A percentile compares a stretch with the other conserved stretches of the same genome.
Evolutionary conservation across 2,797 vertebrate genomes (phyloP).

Genomic region (Dipus sagitta): DNA sequence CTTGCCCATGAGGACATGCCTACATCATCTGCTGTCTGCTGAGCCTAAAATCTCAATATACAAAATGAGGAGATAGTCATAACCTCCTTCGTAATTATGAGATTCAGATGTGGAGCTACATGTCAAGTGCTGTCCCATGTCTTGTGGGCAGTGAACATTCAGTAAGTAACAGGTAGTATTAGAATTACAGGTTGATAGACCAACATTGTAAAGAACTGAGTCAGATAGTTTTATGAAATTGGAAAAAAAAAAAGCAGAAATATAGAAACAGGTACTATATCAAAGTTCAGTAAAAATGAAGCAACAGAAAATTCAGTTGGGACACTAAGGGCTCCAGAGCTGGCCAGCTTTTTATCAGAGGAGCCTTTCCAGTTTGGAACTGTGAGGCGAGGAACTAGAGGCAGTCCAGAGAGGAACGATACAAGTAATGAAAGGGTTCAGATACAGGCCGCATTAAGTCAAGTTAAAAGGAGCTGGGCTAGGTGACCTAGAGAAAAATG

Average conservation of each 20-base stretch:
- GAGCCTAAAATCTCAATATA: background rate
- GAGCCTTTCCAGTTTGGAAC: conserved; percentile 50
- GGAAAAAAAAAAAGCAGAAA: conserved; percentile 4
- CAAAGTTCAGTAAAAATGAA: background rate
- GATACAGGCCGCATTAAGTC: conserved; percentile 55
- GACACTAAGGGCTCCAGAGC: background rate
- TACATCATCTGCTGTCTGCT: conserved; percentile 18
- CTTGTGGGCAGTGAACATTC: background rate
- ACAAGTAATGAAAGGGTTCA: conserved; percentile 73
- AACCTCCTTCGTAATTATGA: background rate
- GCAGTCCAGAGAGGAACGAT: conserved; percentile 60
- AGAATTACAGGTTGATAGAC: background rate
- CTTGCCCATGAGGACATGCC: conserved; percentile 42
- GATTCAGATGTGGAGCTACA: background rate
- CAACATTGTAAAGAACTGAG: conserved; percentile 28
- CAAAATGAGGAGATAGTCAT: conserved; percentile 29
- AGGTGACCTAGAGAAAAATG: conserved; percentile 66
- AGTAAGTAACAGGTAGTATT: background rate
- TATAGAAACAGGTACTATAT: background rate
- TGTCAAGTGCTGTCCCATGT: background rate
- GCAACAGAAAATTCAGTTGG: background rate
- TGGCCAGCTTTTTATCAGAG: conserved; percentile 5
- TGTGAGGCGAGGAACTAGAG: conserved; percentile 63
- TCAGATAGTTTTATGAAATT: background rate
- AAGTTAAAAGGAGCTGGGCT: conserved; percentile 69